These are phyloP conservation scores for Tenrec ecaudatus DNA, from an alignment of 2,113 vertebrate genomes.

Conservation along the genomic window DNA sequence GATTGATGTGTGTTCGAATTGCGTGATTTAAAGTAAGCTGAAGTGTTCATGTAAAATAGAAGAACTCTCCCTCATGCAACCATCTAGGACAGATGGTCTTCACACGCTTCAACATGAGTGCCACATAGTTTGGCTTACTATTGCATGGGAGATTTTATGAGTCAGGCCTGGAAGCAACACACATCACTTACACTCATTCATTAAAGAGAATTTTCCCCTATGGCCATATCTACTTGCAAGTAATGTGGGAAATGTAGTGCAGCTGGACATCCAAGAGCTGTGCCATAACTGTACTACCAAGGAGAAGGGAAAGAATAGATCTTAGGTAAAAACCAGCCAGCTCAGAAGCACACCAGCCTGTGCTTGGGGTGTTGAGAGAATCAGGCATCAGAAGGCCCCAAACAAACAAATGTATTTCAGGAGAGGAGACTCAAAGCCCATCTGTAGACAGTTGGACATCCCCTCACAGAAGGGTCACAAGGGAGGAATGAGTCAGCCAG, in stretches of 20 bases:
- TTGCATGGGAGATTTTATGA: background rate
- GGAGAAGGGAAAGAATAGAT: background rate
- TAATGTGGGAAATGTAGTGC: background rate
- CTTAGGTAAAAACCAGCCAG: background rate
- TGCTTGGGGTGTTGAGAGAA: too few relatives aligned
- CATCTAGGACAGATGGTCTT: background rate
- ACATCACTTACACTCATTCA: background rate
- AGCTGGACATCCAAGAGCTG: background rate
- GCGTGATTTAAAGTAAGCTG: background rate
- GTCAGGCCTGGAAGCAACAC: background rate
- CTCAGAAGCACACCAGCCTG: too few relatives aligned
- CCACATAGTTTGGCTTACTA: background rate
- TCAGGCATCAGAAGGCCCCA: too few relatives aligned
- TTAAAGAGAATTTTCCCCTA: background rate
- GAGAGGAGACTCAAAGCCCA: too few relatives aligned
- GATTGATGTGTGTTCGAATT: background rate
- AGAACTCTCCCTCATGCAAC: background rate
- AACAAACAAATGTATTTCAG: too few relatives aligned
- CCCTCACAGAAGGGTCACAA: too few relatives aligned
- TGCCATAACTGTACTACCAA: background rate
- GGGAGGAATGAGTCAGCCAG: too few relatives aligned
- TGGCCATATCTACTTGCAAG: background rate
- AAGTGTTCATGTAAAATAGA: slow-evolving; percentile 1
- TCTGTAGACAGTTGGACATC: too few relatives aligned
- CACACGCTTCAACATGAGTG: background rate